A percentile compares a stretch with the other conserved stretches of the same genome.
phyloP scores from a whole-genome alignment of 1,140 invertebrate species.

The Zaprionus capensis region DNA sequence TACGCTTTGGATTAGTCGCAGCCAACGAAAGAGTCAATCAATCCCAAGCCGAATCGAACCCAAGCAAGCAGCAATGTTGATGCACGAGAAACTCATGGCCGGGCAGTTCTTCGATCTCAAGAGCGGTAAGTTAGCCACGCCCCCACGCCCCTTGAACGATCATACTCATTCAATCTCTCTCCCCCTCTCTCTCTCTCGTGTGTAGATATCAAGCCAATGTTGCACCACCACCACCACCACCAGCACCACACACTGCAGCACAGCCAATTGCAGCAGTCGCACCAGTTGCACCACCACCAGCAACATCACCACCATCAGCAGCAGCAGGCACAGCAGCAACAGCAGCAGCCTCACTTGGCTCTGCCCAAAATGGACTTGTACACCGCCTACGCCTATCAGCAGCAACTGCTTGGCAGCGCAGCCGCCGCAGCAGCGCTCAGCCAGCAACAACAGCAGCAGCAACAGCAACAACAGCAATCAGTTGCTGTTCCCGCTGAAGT shows the following conservation, averaged over 20 bases:
- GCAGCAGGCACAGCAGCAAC: conserved; percentile 41
- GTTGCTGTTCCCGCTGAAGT: conserved; percentile 57
- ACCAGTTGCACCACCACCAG: conserved; percentile 49
- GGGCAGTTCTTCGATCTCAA: conserved; percentile 82
- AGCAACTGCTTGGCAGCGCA: conserved; percentile 67
- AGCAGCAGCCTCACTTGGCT: conserved; percentile 40
- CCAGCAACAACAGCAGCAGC: conserved; percentile 56
- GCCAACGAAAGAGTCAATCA: not conserved
- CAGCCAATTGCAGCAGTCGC: conserved; percentile 39
- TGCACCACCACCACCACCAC: conserved; percentile 70
- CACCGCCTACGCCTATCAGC: conserved; percentile 79
- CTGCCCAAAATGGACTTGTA: conserved; percentile 77
- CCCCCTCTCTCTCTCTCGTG: not conserved
- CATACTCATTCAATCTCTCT: conserved; percentile 2
- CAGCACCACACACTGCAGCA: conserved; percentile 56
- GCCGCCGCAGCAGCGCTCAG: conserved; percentile 54
- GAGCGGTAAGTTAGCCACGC: conserved; percentile 73
- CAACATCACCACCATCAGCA: conserved; percentile 57
- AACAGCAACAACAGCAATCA: conserved; percentile 17
- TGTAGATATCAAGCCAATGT: conserved; percentile 69
- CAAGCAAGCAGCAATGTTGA: conserved; percentile 61
- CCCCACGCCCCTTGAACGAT: not conserved
- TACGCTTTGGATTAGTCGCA: conserved; percentile 57
- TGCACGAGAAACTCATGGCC: conserved; percentile 80
- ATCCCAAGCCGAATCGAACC: not conserved